A percentile compares a stretch with the other conserved stretches of the same genome.
Evolutionary conservation across 2,113 vertebrate genomes (phyloP).

Genomic region (Petrocephalus zakoni): DNA sequence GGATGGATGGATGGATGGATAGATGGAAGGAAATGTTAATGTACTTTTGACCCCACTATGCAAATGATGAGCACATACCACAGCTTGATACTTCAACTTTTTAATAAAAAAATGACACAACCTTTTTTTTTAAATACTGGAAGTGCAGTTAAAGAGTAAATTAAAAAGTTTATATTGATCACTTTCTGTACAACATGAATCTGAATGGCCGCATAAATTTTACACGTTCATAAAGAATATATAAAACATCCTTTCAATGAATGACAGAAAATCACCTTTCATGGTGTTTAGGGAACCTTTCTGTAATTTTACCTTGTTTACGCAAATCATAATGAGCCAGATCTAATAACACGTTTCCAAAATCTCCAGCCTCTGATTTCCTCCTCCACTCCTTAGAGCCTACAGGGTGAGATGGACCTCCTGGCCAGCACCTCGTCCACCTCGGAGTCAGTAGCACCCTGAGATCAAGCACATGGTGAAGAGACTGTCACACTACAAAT

Average conservation of each 20-base stretch:
- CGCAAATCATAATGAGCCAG: not conserved
- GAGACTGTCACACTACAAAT: not conserved
- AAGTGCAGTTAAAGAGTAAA: not conserved
- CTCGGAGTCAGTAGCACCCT: conserved; percentile 61
- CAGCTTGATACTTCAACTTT: not conserved
- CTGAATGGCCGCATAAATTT: not conserved
- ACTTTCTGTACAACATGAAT: not conserved
- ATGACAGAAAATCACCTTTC: not conserved
- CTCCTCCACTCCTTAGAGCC: not conserved
- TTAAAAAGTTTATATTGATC: not conserved
- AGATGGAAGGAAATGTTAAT: not conserved
- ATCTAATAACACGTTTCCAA: not conserved
- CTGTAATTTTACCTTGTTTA: not conserved
- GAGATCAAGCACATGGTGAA: conserved; percentile 13
- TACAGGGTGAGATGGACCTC: conserved; percentile 39
- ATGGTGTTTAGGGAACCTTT: not conserved
- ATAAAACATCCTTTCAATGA: not conserved
- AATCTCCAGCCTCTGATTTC: not conserved
- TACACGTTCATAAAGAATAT: not conserved
- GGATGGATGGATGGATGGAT: not conserved
- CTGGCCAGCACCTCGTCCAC: conserved; percentile 49
- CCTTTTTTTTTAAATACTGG: not conserved
- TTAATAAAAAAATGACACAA: not conserved
- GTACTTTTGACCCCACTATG: not conserved
- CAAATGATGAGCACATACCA: not conserved